These are phyloP conservation scores for Vespertilio murinus DNA, from an alignment of 2,797 vertebrate species.

Conservation along the genomic window DNA sequence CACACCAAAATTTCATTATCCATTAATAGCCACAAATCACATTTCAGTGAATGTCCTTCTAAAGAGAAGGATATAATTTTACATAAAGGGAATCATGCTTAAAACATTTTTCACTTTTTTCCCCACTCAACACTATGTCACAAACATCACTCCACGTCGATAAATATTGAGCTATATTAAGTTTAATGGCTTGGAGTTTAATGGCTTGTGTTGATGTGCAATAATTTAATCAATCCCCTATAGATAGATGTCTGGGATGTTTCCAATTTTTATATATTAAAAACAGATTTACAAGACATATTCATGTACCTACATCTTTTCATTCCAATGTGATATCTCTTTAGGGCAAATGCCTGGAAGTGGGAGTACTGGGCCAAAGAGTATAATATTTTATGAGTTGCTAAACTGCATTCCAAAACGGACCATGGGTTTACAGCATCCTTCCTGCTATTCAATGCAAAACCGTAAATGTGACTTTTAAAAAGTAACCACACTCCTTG, in stretches of 20 bases:
- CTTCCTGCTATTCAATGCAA: background rate
- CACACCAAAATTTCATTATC: background rate
- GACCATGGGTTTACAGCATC: background rate
- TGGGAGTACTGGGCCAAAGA: background rate
- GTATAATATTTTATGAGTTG: conserved; percentile 12
- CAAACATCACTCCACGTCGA: conserved; percentile 1
- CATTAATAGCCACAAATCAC: conserved; percentile 2
- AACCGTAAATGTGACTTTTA: background rate
- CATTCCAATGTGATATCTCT: background rate
- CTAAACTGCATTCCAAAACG: conserved; percentile 30
- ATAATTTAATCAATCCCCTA: conserved; percentile 22
- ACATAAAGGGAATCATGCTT: conserved; percentile 5
- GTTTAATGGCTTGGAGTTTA: conserved; percentile 31
- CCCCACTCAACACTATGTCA: background rate
- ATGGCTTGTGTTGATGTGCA: background rate
- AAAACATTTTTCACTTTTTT: background rate
- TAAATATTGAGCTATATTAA: conserved; percentile 32
- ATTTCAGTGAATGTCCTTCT: background rate
- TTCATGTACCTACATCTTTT: background rate
- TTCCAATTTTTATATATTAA: conserved; percentile 55
- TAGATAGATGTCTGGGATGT: background rate
- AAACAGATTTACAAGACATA: conserved; percentile 45
- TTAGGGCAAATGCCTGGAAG: background rate
- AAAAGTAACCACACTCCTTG: background rate
- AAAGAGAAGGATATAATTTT: conserved; percentile 30